phyloP scores from a whole-genome alignment of 2,888 invertebrate genomes.

The Lathronympha strigana region DNA sequence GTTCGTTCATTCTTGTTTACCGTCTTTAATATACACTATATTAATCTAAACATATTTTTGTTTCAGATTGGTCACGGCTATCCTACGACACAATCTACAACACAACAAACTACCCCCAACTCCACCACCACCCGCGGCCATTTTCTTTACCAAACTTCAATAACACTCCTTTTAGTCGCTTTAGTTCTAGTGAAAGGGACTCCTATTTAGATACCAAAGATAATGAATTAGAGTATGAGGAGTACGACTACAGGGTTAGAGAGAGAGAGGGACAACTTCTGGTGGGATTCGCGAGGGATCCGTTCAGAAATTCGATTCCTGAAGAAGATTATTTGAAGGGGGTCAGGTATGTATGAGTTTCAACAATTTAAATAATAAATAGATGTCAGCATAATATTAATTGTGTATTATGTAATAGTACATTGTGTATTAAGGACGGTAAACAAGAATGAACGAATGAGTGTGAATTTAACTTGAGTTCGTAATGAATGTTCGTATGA shows the following conservation, averaged over 20 bases:
- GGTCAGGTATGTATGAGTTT: constrained; percentile 67
- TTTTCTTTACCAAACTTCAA: constrained; percentile 51
- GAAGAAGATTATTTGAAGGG: constrained; percentile 70
- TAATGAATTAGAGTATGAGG: constrained; percentile 58
- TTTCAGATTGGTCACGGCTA: constrained; percentile 67
- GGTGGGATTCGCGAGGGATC: constrained; percentile 73
- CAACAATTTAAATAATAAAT: neutral
- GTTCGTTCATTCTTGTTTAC: too few species aligned
- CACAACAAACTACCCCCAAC: constrained; percentile 68
- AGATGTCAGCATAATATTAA: neutral
- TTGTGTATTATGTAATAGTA: too few species aligned
- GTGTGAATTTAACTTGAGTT: too few species aligned
- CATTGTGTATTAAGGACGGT: too few species aligned
- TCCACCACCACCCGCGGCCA: constrained; percentile 57
- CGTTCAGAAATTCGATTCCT: constrained; percentile 72
- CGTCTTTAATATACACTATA: too few species aligned
- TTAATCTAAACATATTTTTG: constrained; percentile 45
- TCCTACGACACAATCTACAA: constrained; percentile 73
- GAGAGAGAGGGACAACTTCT: constrained; percentile 55
- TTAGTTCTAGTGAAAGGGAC: constrained; percentile 44
- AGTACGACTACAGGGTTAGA: constrained; percentile 47
- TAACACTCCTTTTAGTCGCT: constrained; percentile 50
- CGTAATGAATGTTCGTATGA: too few species aligned
- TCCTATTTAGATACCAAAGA: constrained; percentile 50
- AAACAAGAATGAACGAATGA: too few species aligned